Evolutionary conservation across 1,140 invertebrate genomes (phyloP), one percentile per base, ranked within the genome.

Genomic region (Medauroidea extradentata): DNA sequence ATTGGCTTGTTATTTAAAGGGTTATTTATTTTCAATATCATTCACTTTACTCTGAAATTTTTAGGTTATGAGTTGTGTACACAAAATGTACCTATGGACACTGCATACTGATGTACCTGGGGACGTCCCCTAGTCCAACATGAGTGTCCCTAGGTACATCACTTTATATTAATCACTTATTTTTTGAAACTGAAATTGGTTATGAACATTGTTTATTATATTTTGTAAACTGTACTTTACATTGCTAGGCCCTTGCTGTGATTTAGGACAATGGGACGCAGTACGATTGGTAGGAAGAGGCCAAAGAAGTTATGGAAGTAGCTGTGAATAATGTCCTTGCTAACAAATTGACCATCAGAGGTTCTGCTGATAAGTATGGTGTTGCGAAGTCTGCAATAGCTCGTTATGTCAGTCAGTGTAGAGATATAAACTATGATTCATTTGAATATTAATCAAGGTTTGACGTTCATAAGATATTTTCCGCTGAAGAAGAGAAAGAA

Each of bases 261-360:
- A 9, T 8, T 18, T 9, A 46, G 21, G 21, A 46, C 8, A 14
- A 18, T 14, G 8, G 18, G 7, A 46, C 13, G 18, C 13, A 8
- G 44, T 16, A 19, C 18, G 13, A 46, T 18, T 46, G 14, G 14
- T 46, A 19, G 21, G 8, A 46, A 11, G 44, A 46, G 21, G n/a
- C 44, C 16, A n/a, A n/a, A n/a, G n/a, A n/a, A n/a, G n/a, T n/a
- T 18, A 46, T 46, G 44, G 44, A 46, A 46, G 44, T 19, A 46
- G 44, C 44, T 9, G 44, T 46, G 16, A 14, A 18, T 18, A 19
- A 18, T 46, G 18, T 46, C 14, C 8, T 46, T 9, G 16, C 8
- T 8, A 46, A 46, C 21, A 9, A 18, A 14, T 9, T 46, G 7
- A 16, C 44, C 8, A 46, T 46, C 21, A 14, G 44, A 18, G 8